Evolutionary conservation across 2,113 vertebrate genomes (phyloP).

Genomic region (Protobothrops flavoviridis): DNA sequence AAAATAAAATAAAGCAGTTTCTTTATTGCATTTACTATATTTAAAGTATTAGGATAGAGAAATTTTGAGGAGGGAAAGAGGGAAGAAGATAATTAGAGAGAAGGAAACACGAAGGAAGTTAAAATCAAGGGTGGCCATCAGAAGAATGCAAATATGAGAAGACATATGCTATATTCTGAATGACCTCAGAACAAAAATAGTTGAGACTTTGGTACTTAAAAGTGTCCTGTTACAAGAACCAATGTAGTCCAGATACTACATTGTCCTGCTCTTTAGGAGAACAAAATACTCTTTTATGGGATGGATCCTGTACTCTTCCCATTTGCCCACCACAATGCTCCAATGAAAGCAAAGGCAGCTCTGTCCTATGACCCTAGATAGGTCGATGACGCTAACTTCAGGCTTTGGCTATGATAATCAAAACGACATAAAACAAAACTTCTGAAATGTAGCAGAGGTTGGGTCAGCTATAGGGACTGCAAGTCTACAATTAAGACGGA

Average conservation of each 20-base stretch:
- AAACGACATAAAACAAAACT: not conserved
- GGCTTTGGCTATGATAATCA: not conserved
- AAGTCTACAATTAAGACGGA: not conserved
- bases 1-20: not conserved
- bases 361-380: not conserved
- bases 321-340: not conserved
- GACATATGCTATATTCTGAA: not conserved
- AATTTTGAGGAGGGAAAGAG: not conserved
- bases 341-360: not conserved
- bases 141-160: not conserved
- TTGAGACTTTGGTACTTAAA: not conserved
- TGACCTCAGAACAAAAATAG: not conserved
- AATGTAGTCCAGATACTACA: not conserved
- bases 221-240: not conserved
- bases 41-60: not conserved
- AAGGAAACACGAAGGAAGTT: not conserved
- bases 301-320: not conserved
- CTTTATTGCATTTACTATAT: not conserved
- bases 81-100: not conserved
- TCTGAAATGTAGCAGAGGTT: not conserved
- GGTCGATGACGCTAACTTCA: not conserved
- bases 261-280: not conserved
- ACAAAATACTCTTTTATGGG: not conserved
- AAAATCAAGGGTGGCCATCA: not conserved
- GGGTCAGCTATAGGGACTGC: not conserved